phyloP scores from a whole-genome alignment of 2,113 vertebrate species.

The Xiphias gladius region DNA sequence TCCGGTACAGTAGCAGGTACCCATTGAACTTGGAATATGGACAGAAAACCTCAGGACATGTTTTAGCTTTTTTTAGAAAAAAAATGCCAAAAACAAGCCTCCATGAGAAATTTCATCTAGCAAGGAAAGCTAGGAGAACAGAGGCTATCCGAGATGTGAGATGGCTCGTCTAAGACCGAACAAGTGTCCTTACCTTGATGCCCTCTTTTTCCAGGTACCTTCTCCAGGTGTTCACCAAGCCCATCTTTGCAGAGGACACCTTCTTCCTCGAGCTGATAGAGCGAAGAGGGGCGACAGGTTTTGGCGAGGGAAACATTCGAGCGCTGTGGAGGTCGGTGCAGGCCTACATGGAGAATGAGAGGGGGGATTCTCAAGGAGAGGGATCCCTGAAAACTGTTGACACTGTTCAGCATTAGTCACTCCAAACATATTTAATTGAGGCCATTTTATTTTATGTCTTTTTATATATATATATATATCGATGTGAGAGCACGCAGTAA shows the following conservation, averaged over 20 bases:
- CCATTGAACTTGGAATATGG: background rate
- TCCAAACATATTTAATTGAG: background rate
- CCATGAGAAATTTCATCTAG: background rate
- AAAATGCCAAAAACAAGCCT: background rate
- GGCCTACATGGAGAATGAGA: slow-evolving; percentile 84
- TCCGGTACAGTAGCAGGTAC: background rate
- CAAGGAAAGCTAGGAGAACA: background rate
- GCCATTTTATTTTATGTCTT: slow-evolving; percentile 8
- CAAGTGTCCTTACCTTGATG: background rate
- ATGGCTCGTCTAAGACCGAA: background rate
- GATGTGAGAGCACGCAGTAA: background rate
- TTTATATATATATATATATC: background rate
- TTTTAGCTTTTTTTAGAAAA: background rate
- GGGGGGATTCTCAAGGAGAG: slow-evolving; percentile 15
- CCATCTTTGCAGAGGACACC: slow-evolving; percentile 92
- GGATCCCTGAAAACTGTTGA: slow-evolving; percentile 24
- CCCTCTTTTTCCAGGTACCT: slow-evolving; percentile 79
- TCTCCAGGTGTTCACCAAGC: slow-evolving; percentile 95
- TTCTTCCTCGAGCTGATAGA: slow-evolving; percentile 97
- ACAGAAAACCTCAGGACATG: background rate
- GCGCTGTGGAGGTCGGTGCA: slow-evolving; percentile 94
- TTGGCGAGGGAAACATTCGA: slow-evolving; percentile 93
- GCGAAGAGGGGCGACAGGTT: slow-evolving; percentile 89
- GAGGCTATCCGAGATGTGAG: background rate
- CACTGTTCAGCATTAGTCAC: slow-evolving; percentile 28